Evolutionary conservation across 1,140 invertebrate species (phyloP).

Genomic region (Drosophila littoralis): DNA sequence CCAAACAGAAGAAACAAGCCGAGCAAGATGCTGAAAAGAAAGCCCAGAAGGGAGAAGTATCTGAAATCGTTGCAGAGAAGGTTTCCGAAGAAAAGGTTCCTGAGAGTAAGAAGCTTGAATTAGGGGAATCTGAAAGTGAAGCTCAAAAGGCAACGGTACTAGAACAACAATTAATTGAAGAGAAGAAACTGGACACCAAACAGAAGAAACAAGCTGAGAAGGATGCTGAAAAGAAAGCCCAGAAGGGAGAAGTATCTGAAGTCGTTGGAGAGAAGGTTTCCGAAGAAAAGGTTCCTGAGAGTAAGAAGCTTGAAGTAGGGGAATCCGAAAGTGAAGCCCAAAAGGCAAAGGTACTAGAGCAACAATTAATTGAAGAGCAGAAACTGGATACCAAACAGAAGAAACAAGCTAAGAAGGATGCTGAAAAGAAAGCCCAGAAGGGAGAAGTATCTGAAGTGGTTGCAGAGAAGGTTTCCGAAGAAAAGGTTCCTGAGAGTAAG

Average conservation of each 20-base stretch:
- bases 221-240: neutral
- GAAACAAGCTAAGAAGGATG: slow-evolving; percentile 15
- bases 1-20: slow-evolving; percentile 7
- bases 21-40: slow-evolving; percentile 11
- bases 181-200: neutral
- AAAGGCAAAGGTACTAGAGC: neutral
- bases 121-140: slow-evolving; percentile 18
- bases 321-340: neutral
- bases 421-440: slow-evolving; percentile 3
- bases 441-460: slow-evolving; percentile 19
- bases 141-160: slow-evolving; percentile 22
- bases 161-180: neutral
- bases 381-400: slow-evolving; percentile 8
- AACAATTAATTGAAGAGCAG: slow-evolving; percentile 11
- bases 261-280: neutral
- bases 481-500: slow-evolving; percentile 7
- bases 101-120: slow-evolving; percentile 13
- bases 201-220: neutral
- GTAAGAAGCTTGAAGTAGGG: neutral
- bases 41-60: slow-evolving; percentile 21
- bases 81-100: slow-evolving; percentile 19
- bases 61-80: slow-evolving; percentile 33
- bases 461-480: slow-evolving; percentile 14
- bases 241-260: slow-evolving; percentile 6
- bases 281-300: neutral